Conservation (phyloP, 2,888 invertebrate species). For the Agonopterix arenella region DNA sequence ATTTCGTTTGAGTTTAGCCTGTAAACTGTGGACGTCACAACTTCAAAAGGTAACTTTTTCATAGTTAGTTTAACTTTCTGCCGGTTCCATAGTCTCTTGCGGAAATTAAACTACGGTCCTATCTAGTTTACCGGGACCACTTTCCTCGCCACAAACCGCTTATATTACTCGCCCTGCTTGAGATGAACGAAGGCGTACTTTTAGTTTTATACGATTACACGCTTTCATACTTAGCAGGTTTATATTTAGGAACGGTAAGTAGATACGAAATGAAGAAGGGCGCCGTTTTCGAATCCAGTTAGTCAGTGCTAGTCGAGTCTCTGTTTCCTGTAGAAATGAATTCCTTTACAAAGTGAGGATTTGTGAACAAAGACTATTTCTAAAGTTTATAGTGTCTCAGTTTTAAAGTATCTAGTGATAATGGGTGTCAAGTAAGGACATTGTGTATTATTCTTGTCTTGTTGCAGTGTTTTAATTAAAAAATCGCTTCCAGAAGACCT, state of each 20-base stretch:
- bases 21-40: too few relatives aligned
- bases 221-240: conserved; percentile 24
- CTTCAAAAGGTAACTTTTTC: neutral
- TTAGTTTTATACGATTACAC: conserved; percentile 13
- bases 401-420: too few relatives aligned
- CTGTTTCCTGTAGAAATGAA: neutral
- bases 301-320: conserved; percentile 14
- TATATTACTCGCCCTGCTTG: conserved; percentile 33
- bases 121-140: conserved; percentile 35
- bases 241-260: conserved; percentile 22
- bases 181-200: conserved; percentile 18
- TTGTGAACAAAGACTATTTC: conserved; percentile 4
- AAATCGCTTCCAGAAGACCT: too few relatives aligned
- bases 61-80: neutral
- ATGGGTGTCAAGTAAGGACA: too few relatives aligned
- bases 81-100: conserved; percentile 28
- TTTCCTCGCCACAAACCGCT: conserved; percentile 42
- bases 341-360: conserved; percentile 9
- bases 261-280: conserved; percentile 26
- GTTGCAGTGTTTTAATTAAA: too few relatives aligned
- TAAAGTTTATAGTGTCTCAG: conserved; percentile 15
- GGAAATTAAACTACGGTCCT: conserved; percentile 44
- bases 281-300: conserved; percentile 37
- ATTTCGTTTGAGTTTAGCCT: too few relatives aligned
- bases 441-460: too few relatives aligned